Conservation (phyloP, 2,888 invertebrate species). For the Spodoptera exigua region DNA sequence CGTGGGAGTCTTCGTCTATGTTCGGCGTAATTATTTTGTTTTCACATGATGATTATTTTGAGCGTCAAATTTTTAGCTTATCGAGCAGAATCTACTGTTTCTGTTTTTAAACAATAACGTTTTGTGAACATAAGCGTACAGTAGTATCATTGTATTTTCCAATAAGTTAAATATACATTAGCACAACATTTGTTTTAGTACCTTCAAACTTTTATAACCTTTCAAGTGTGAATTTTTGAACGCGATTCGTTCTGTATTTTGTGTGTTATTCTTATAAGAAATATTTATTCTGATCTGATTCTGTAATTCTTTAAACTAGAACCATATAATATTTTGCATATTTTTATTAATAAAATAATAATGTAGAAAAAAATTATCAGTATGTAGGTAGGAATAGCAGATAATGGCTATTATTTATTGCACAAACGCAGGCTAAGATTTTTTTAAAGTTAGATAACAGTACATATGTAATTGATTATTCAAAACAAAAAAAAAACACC, state of each 20-base stretch:
- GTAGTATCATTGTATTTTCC: too few species aligned
- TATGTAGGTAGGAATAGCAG: conserved; percentile 25
- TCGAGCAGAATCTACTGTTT: conserved; percentile 2
- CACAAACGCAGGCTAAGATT: conserved; percentile 8
- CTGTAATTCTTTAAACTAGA: too few species aligned
- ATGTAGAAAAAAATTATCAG: conserved; percentile 36
- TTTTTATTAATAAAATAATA: conserved; percentile 19
- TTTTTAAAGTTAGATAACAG: conserved; percentile 21
- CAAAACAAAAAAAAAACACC: background rate
- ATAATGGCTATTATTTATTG: conserved; percentile 22
- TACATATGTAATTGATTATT: conserved; percentile 23
- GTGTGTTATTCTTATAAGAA: too few species aligned
- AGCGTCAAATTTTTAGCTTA: conserved; percentile 60
- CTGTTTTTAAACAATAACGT: conserved; percentile 2
- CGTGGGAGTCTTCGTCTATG: conserved; percentile 19
- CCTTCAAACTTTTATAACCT: too few species aligned
- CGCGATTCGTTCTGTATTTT: too few species aligned
- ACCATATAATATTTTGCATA: too few species aligned
- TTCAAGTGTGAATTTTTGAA: too few species aligned
- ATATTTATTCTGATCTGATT: too few species aligned
- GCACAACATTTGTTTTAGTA: too few species aligned
- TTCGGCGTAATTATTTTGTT: conserved; percentile 65
- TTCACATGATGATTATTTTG: conserved; percentile 74
- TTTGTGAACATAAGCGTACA: too few species aligned
- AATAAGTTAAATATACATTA: too few species aligned